Conservation (phyloP, 2,797 vertebrate genomes). For the Sebastes diploproa region DNA sequence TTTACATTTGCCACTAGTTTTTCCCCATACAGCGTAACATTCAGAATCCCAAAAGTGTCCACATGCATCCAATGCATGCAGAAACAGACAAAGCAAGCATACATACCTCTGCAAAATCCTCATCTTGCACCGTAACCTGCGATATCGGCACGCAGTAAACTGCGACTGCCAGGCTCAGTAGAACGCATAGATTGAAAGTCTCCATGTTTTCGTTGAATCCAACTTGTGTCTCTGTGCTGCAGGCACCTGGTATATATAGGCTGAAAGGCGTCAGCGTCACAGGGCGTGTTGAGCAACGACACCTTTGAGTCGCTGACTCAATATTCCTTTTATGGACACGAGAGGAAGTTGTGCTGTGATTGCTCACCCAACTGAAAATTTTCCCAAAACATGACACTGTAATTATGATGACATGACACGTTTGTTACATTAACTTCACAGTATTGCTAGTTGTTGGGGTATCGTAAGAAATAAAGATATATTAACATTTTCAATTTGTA, state of each 20-base stretch:
- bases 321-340: slow-evolving; percentile 31
- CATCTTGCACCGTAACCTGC: slow-evolving; percentile 29
- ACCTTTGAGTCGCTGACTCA: slow-evolving; percentile 18
- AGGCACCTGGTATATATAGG: slow-evolving; percentile 63
- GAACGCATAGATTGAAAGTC: slow-evolving; percentile 57
- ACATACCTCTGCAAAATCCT: slow-evolving; percentile 73
- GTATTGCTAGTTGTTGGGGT: background rate
- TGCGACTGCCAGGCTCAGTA: slow-evolving; percentile 63
- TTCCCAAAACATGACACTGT: background rate
- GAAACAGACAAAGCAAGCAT: background rate
- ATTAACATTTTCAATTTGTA: background rate
- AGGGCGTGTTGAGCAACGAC: slow-evolving; percentile 57
- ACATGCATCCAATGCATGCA: background rate
- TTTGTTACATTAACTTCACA: background rate
- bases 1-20: background rate
- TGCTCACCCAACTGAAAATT: slow-evolving; percentile 11
- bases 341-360: slow-evolving; percentile 40
- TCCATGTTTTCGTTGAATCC: slow-evolving; percentile 66
- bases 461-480: background rate
- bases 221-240: slow-evolving; percentile 24
- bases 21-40: background rate
- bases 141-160: slow-evolving; percentile 58
- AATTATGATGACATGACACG: background rate
- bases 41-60: background rate
- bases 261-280: background rate